Evolutionary conservation across 2,888 invertebrate genomes (phyloP), one percentile per base, ranked within the genome.

Genomic region (Synergus gifuensis): DNA sequence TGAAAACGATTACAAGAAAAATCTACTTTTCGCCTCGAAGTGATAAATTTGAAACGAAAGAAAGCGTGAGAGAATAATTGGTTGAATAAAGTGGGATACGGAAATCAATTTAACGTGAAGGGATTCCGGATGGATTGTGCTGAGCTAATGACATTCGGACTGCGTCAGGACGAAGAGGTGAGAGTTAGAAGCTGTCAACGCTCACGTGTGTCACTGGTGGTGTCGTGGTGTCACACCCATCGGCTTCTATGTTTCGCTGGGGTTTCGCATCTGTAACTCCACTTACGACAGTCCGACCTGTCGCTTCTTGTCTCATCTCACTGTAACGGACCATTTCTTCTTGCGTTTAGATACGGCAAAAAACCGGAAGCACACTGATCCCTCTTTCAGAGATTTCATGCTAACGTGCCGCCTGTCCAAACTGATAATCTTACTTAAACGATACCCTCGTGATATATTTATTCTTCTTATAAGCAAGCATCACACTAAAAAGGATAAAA

Each of bases 321-420:
- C 64, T 76, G 78, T n/a, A 73, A 58, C 28, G 62, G 78, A 67
- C 40, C 76, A 66, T 77, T 76, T 77, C 76, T 73, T 60, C 18
- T 44, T 73, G 73, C 82, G 76, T 81, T 82, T 83, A 81, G 84
- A 81, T 81, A 84, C 82, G 79, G 76, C 77, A 78, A 79, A 82
- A 79, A 81, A 81, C 79, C 78, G 78, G 81, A 80, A 82, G 63
- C 54, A 49, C 58, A 36, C 44, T 42, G 54, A 69, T 46, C 49
- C 42, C 44, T 63, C 69, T 54, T 64, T 49, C 64, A 66, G 16
- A 28, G 46, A 54, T 63, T 63, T 77, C 22, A 64, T 42, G 42
- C 49, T 64, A 49, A 22, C 76, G 44, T 63, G 46, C 67, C 58
- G 58, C 73, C 73, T 73, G 73, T 73, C 73, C 78, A 60, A 69